A percentile compares a stretch with the other conserved stretches of the same genome.
Conservation (phyloP, 2,888 invertebrate genomes). For the Cephus nigrinus region DNA sequence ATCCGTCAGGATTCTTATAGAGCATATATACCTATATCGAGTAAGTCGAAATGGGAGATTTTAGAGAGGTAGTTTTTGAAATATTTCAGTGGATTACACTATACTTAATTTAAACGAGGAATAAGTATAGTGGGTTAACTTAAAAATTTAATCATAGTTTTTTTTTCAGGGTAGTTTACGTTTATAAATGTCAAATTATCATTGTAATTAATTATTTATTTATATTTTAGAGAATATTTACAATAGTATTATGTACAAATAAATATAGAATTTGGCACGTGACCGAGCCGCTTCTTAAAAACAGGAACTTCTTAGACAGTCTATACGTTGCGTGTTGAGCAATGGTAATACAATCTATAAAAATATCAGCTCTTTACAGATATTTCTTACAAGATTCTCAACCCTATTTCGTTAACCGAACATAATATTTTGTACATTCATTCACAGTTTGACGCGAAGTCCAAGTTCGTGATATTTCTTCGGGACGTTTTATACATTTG, state of each 20-base stretch:
- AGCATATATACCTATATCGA: neutral
- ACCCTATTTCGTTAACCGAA: neutral
- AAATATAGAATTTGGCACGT: conserved; percentile 52
- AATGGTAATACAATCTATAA: conserved; percentile 2
- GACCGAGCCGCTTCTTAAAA: conserved; percentile 24
- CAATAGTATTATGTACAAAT: conserved; percentile 52
- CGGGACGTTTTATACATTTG: neutral
- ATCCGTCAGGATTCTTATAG: neutral
- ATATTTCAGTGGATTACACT: neutral
- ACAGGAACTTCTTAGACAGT: conserved; percentile 64
- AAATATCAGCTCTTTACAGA: neutral
- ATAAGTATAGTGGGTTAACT: neutral
- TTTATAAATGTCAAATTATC: neutral
- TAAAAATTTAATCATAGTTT: neutral
- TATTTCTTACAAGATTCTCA: neutral
- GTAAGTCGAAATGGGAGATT: neutral
- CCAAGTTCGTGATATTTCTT: neutral
- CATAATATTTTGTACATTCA: neutral
- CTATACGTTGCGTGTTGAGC: conserved; percentile 53
- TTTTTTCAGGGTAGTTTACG: neutral
- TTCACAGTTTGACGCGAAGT: neutral
- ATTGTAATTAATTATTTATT: neutral
- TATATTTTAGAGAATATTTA: neutral
- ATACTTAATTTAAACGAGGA: neutral
- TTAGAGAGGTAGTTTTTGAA: neutral